Percentiles rank a stretch among this genome's conserved stretches.
phyloP scores from a whole-genome alignment of 2,113 vertebrate species.

The Cettia cetti region DNA sequence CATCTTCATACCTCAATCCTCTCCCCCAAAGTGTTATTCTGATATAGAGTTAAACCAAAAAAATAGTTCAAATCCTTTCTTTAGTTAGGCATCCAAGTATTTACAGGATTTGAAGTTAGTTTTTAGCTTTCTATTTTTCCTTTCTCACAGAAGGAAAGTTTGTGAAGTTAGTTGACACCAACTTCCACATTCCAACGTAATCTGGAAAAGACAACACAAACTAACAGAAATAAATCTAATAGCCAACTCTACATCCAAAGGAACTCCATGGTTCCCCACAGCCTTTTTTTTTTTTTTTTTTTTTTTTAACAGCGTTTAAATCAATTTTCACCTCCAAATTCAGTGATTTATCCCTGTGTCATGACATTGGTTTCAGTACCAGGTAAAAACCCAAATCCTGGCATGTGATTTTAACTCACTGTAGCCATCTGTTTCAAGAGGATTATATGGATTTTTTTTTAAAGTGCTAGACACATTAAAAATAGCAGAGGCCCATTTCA shows the following conservation, averaged over 20 bases:
- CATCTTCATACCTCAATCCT: background rate
- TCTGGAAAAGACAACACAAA: background rate
- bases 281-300: background rate
- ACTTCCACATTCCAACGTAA: background rate
- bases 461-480: conserved; percentile 45
- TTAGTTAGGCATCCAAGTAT: background rate
- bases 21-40: background rate
- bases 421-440: conserved; percentile 59
- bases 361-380: background rate
- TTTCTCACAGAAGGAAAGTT: background rate
- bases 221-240: background rate
- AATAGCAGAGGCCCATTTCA: conserved; percentile 28
- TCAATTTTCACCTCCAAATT: background rate
- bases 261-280: background rate
- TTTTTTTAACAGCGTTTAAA: background rate
- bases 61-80: background rate
- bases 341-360: background rate
- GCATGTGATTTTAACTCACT: conserved; percentile 32
- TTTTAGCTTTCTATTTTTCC: background rate
- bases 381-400: conserved; percentile 31
- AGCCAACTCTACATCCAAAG: background rate
- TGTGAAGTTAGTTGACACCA: background rate
- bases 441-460: conserved; percentile 54
- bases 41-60: background rate
- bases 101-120: background rate